Percentiles rank a stretch among this genome's conserved stretches.
Conservation (phyloP, 64 coral and sea anemone species). For the Stylophora pistillata region DNA sequence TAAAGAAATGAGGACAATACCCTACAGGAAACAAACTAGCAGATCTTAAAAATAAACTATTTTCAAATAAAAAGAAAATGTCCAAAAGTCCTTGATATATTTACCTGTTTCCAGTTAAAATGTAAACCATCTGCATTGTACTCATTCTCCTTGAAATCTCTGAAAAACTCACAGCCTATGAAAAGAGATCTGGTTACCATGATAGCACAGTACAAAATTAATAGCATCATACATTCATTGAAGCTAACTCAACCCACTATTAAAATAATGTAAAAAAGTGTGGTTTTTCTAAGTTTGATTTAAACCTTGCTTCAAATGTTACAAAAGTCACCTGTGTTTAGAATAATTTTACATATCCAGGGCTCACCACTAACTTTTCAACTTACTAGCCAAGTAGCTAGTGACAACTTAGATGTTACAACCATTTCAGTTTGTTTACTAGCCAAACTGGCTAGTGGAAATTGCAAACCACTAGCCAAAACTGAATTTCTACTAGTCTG, state of each 20-base stretch:
- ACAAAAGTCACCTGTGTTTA: too few species aligned
- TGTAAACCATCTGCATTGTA: constrained; percentile 80
- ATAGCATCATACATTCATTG: not conserved
- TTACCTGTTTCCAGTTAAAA: constrained; percentile 97
- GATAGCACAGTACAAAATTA: not conserved
- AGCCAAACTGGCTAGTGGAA: too few species aligned
- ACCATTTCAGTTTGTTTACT: too few species aligned
- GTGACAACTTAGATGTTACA: too few species aligned
- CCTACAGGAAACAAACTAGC: too few species aligned
- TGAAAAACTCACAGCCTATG: constrained; percentile 97
- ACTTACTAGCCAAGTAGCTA: too few species aligned
- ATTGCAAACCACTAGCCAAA: too few species aligned
- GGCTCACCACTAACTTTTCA: too few species aligned
- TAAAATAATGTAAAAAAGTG: not conserved
- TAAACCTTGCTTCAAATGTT: not conserved
- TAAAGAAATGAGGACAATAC: not conserved
- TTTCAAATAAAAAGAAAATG: not conserved
- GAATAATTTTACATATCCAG: not conserved
- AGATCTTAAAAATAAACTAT: too few species aligned
- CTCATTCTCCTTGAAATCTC: constrained; percentile 83
- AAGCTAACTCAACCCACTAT: too few species aligned
- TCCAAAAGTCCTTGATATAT: not conserved
- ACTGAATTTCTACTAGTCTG: too few species aligned
- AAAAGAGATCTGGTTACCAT: not conserved
- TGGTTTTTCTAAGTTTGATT: too few species aligned